Conservation (phyloP, 2,113 vertebrate genomes). For the Eulemur macaco region DNA sequence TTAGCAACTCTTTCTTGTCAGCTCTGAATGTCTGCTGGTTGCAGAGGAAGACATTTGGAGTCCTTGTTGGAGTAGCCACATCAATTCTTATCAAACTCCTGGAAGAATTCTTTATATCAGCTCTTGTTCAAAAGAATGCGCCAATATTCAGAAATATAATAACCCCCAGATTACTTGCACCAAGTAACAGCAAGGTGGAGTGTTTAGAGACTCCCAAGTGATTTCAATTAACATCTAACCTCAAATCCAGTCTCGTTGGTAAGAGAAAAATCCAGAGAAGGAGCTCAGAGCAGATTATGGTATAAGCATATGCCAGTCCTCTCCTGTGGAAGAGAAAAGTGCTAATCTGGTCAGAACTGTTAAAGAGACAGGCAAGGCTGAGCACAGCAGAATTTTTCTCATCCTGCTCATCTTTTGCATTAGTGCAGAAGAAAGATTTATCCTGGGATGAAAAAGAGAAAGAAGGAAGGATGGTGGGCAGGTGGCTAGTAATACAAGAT, state of each 20-base stretch:
- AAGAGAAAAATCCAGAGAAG: conserved; percentile 40
- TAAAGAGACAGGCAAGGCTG: conserved; percentile 58
- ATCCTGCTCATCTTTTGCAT: conserved; percentile 47
- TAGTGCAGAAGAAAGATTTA: conserved; percentile 38
- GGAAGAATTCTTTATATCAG: conserved; percentile 39
- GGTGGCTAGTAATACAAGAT: neutral
- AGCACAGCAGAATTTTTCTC: conserved; percentile 36
- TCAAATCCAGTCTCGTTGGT: neutral
- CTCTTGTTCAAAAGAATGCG: neutral
- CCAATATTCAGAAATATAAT: conserved; percentile 6
- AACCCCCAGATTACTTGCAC: neutral
- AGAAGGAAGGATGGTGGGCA: neutral
- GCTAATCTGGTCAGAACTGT: conserved; percentile 59
- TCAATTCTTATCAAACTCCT: neutral
- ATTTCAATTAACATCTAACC: conserved; percentile 50
- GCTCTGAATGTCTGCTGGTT: neutral
- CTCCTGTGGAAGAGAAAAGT: conserved; percentile 43
- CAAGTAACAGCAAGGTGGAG: neutral
- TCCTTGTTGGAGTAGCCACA: neutral
- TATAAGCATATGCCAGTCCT: conserved; percentile 38
- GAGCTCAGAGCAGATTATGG: conserved; percentile 58
- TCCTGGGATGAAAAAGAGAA: neutral
- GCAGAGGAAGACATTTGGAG: neutral
- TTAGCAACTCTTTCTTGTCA: neutral
- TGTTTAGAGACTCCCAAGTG: neutral